Base-by-base conservation (phyloP, 2,113 vertebrate species). In the Hippocampus comes region DNA sequence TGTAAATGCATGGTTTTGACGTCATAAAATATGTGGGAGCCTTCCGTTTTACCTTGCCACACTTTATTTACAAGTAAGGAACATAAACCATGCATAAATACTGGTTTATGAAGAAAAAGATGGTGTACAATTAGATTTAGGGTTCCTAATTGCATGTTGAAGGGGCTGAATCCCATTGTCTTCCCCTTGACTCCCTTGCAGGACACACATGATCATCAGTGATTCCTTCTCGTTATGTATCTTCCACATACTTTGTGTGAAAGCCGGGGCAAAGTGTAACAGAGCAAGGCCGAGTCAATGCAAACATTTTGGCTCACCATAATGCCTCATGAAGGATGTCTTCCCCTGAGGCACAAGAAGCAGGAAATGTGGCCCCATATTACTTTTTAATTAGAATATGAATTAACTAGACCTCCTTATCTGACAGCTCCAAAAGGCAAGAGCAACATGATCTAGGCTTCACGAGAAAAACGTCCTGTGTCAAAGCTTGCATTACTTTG, bases 361-460 rank as follows among this genome's bases (percentile, higher is more conserved):
- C 80, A 88, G 89, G 80, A 79, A 85, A 81, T 86, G 83, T 75
- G 75, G 80, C 83, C 83, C 82, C 85, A 73, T 84, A 88, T 91
- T 92, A 38, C 34, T 38, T 38, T 38, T 5, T 38, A 91, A 93
- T 93, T 92, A 91, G 82, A 91, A 87, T 87, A 90, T 90, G 88
- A 92, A 91, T 91, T 84, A 87, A 84, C 82, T 81, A 87, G 87
- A 74, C 66, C 67, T 53, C 59, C 78, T 89, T 90, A 92, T 92
- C 90, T 87, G 87, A 88, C 85, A 76, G 75, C 76, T 82, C 77
- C 77, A 67, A 78, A 67, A 78, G 79, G 78, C 30, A 7, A 78
- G 65, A 67, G 84, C 49, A 49, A 57, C 72, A 84, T 84, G 70
- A 90, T 88, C 81, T 81, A 63, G 72, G 71, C 72, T 68, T 73